Conservation (phyloP, 2,797 vertebrate genomes). For the Capromys pilorides region DNA sequence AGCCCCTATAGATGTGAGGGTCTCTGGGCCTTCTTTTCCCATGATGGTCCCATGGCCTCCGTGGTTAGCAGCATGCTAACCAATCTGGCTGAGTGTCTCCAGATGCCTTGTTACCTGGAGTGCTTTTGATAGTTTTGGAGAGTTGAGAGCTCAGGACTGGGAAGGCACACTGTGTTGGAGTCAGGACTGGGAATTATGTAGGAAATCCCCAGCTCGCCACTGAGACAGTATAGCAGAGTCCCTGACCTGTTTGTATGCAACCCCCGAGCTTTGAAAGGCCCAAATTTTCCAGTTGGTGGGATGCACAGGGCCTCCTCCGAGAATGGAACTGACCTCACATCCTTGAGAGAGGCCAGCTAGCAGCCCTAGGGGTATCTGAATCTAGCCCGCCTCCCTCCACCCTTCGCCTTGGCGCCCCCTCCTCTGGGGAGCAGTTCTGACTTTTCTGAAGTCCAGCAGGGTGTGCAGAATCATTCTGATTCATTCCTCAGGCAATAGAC, state of each 20-base stretch:
- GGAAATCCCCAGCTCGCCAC: background rate
- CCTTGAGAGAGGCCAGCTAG: background rate
- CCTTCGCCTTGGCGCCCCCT: background rate
- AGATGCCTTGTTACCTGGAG: background rate
- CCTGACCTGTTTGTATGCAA: background rate
- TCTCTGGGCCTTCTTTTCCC: background rate
- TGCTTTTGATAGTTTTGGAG: background rate
- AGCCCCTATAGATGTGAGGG: background rate
- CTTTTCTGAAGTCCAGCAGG: background rate
- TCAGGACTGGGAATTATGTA: too few relatives aligned
- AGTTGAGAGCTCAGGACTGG: background rate
- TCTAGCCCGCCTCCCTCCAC: background rate
- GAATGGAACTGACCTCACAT: background rate
- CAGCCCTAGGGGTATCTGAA: background rate
- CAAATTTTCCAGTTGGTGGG: too few relatives aligned
- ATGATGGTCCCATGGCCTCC: background rate
- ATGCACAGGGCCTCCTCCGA: background rate
- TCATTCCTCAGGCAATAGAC: background rate
- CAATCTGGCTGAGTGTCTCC: too few relatives aligned
- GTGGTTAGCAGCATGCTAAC: rapidly evolving
- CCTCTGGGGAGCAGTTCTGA: background rate
- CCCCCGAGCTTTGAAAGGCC: background rate
- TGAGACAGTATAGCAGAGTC: background rate
- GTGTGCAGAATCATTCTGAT: background rate
- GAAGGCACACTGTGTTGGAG: background rate